Conservation (phyloP, 1,140 invertebrate genomes). For the Saccostrea glomerata region DNA sequence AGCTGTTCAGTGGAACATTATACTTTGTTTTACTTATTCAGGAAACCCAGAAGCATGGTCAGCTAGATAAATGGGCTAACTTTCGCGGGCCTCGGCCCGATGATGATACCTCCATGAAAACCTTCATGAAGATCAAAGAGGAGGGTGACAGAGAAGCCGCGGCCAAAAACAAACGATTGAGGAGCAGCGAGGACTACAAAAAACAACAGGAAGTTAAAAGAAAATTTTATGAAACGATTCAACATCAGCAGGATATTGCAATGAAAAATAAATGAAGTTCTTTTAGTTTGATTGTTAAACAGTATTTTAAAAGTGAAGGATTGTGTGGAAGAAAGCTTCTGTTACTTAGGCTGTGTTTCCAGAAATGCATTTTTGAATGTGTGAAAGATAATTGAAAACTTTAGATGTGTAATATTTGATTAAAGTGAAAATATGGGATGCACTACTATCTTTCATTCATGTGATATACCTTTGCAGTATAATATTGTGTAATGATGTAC, state of each 20-base stretch:
- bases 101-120: neutral
- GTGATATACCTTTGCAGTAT: too few relatives aligned
- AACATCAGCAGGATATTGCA: neutral
- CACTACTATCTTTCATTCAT: too few relatives aligned
- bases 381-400: too few relatives aligned
- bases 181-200: neutral
- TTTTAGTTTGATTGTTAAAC: too few relatives aligned
- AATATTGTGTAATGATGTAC: too few relatives aligned
- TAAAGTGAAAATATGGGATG: too few relatives aligned
- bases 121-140: conserved; percentile 7
- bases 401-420: too few relatives aligned
- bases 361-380: too few relatives aligned
- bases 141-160: neutral
- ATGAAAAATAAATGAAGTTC: neutral
- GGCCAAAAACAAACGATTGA: neutral
- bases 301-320: too few relatives aligned
- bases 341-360: too few relatives aligned
- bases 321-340: too few relatives aligned
- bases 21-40: neutral
- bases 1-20: neutral
- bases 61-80: neutral
- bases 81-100: conserved; percentile 2
- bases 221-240: neutral
- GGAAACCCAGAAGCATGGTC: neutral
- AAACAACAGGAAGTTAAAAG: neutral